Conservation (phyloP, 1,140 invertebrate genomes). For the Macrobrachium nipponense region DNA sequence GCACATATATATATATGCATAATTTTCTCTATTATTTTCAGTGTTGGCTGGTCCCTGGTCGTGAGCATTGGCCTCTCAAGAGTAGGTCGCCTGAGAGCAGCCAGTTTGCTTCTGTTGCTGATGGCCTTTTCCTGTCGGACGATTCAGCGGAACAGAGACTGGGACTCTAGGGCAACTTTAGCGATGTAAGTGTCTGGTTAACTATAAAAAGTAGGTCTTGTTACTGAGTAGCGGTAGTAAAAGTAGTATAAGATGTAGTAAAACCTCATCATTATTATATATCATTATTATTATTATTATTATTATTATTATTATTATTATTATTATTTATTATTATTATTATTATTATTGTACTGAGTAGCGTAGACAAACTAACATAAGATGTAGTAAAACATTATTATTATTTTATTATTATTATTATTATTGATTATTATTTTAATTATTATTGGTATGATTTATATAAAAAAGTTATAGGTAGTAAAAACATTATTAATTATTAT, state of each 20-base stretch:
- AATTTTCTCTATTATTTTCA: constrained; percentile 66
- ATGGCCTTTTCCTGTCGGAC: constrained; percentile 76
- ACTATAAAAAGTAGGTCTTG: too few species aligned
- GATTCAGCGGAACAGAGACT: constrained; percentile 79
- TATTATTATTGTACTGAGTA: constrained; percentile 65
- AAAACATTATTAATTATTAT: too few species aligned
- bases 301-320: not conserved
- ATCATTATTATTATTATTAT: constrained; percentile 13
- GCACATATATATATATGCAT: constrained; percentile 2
- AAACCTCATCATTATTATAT: not conserved
- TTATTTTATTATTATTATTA: constrained; percentile 8
- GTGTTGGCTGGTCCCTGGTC: constrained; percentile 77
- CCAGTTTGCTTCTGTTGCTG: constrained; percentile 74
- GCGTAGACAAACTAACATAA: not conserved
- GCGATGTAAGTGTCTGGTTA: constrained; percentile 73
- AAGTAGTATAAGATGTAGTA: too few species aligned
- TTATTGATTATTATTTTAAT: not conserved
- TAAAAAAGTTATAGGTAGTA: too few species aligned
- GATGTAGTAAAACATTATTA: too few species aligned
- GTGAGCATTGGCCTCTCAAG: constrained; percentile 75
- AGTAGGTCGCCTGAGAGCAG: constrained; percentile 71
- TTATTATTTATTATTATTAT: too few species aligned
- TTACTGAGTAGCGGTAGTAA: not conserved
- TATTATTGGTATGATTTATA: too few species aligned
- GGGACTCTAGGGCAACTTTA: constrained; percentile 81